Evolutionary conservation across 2,888 invertebrate species (phyloP).

Genomic region (Xestia rhomboidea): DNA sequence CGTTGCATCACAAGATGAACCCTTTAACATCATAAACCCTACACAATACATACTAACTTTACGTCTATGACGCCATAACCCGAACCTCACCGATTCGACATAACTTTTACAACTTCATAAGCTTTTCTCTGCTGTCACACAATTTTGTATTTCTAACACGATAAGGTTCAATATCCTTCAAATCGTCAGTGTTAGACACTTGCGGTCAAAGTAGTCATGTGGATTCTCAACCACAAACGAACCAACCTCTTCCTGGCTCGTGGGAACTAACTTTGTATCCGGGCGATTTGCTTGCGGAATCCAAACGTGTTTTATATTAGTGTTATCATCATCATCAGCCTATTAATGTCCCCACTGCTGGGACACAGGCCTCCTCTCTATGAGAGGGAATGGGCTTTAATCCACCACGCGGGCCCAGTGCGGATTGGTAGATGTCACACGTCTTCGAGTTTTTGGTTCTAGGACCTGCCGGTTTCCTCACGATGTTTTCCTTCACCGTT

Average conservation of each 20-base stretch:
- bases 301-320: constrained; percentile 23
- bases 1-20: background rate
- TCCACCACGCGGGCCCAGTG: no score
- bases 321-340: no score
- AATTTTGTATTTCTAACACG: background rate
- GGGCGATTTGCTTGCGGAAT: constrained; percentile 57
- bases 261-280: constrained; percentile 58
- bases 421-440: no score
- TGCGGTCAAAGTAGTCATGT: constrained; percentile 62
- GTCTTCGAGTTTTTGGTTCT: no score
- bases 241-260: constrained; percentile 55
- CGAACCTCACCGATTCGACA: constrained; percentile 10
- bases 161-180: constrained; percentile 38
- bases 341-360: no score
- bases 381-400: no score
- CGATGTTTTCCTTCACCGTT: no score
- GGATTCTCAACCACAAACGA: constrained; percentile 55
- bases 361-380: no score
- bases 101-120: constrained; percentile 17
- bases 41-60: constrained; percentile 8
- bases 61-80: constrained; percentile 36
- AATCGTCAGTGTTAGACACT: constrained; percentile 13
- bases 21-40: background rate
- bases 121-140: background rate
- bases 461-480: no score